Conservation (phyloP, 2,888 invertebrate species). For the Amphipyra berbera region DNA sequence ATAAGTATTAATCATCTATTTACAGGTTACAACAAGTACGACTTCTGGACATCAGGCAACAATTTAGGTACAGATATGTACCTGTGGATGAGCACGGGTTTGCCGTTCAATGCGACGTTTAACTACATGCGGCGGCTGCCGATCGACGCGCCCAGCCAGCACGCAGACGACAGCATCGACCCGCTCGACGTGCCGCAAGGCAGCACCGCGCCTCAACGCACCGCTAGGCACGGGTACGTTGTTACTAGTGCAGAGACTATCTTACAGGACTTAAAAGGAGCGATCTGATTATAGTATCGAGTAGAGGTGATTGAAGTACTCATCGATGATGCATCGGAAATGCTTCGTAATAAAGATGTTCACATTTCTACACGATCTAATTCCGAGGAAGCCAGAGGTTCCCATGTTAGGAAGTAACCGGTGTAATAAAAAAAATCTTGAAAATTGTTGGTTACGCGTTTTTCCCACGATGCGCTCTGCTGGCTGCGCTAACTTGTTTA, state of each 20-base stretch:
- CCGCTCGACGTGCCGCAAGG: conserved; percentile 92
- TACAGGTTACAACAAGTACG: conserved; percentile 93
- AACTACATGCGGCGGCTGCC: conserved; percentile 92
- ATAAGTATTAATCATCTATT: conserved; percentile 14
- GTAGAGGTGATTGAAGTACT: background rate
- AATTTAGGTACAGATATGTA: conserved; percentile 96
- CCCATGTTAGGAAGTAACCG: conserved; percentile 28
- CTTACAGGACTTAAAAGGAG: background rate
- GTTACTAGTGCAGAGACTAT: conserved; percentile 12
- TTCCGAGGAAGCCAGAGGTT: conserved; percentile 24
- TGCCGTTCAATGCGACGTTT: conserved; percentile 96
- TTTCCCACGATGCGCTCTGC: conserved; percentile 67
- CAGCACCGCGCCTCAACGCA: conserved; percentile 94
- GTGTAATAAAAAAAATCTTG: conserved; percentile 45
- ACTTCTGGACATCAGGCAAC: conserved; percentile 97
- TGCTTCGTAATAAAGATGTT: conserved; percentile 13
- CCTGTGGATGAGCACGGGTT: conserved; percentile 96
- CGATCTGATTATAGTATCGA: too few relatives aligned
- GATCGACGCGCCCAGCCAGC: conserved; percentile 88
- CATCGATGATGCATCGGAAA: background rate
- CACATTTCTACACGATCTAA: conserved; percentile 14
- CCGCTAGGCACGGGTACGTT: conserved; percentile 93
- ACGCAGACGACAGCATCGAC: conserved; percentile 89
- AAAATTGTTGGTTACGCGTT: conserved; percentile 60
- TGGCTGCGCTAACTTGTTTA: conserved; percentile 61